phyloP scores from a whole-genome alignment of 2,888 invertebrate species.

The Poecilobothrus nobilitatus region DNA sequence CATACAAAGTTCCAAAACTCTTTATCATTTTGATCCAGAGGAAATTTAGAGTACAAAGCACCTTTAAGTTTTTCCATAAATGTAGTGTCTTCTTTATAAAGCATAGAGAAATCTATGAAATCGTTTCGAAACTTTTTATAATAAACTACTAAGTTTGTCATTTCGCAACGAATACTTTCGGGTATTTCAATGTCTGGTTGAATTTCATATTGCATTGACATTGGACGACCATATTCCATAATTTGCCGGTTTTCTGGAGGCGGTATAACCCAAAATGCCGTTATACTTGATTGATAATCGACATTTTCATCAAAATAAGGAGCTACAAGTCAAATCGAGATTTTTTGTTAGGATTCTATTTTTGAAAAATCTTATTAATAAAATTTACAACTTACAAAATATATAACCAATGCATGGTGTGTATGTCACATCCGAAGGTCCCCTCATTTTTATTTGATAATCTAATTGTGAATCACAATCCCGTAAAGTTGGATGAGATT shows the following conservation, averaged over 20 bases:
- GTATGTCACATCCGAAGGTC: constrained; percentile 82
- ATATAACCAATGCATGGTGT: constrained; percentile 88
- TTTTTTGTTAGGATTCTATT: neutral
- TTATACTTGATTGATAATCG: constrained; percentile 71
- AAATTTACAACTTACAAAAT: constrained; percentile 59
- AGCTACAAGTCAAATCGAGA: constrained; percentile 49
- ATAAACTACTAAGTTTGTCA: constrained; percentile 76
- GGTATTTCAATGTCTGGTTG: constrained; percentile 73
- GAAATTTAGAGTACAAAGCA: constrained; percentile 71
- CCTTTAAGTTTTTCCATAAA: constrained; percentile 80
- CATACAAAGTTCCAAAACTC: constrained; percentile 71
- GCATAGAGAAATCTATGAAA: constrained; percentile 53
- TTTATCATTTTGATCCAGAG: constrained; percentile 68
- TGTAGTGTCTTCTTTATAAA: constrained; percentile 51
- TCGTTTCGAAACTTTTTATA: constrained; percentile 61
- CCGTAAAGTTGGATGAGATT: constrained; percentile 75
- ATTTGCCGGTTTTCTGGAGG: constrained; percentile 86
- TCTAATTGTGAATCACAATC: constrained; percentile 91
- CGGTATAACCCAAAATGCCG: constrained; percentile 92
- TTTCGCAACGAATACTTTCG: constrained; percentile 73
- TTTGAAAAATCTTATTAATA: constrained; percentile 11
- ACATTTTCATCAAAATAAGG: constrained; percentile 74
- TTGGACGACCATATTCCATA: constrained; percentile 80
- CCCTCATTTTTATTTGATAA: constrained; percentile 91
- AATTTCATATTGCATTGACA: constrained; percentile 79